phyloP scores from a whole-genome alignment of 2,888 invertebrate genomes.

The Meiosimyza decipiens region DNA sequence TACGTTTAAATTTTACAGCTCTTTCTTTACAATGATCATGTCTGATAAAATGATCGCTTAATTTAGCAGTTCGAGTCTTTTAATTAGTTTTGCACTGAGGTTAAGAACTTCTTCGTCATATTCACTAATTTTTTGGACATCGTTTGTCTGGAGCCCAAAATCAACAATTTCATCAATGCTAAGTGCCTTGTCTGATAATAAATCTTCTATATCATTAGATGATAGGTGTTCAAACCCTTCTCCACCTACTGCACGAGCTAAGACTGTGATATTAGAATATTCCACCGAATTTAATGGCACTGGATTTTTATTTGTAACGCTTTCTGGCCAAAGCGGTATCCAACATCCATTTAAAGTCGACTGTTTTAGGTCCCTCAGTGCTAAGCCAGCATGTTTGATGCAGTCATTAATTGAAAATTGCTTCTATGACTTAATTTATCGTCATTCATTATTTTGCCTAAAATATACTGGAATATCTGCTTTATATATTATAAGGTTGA shows the following conservation, averaged over 20 bases:
- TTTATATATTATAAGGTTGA: constrained; percentile 51
- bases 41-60: too few species aligned
- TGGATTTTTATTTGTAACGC: constrained; percentile 31
- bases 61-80: background rate
- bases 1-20: too few species aligned
- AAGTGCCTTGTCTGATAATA: background rate
- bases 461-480: constrained; percentile 40
- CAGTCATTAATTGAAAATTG: constrained; percentile 40
- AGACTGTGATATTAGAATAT: too few species aligned
- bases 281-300: too few species aligned
- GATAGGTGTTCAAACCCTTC: background rate
- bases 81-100: background rate
- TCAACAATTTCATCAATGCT: background rate
- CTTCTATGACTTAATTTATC: constrained; percentile 29
- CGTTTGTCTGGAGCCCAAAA: background rate
- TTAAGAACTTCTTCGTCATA: background rate
- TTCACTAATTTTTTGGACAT: background rate
- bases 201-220: background rate
- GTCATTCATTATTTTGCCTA: constrained; percentile 37
- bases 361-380: constrained; percentile 44
- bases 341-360: constrained; percentile 51
- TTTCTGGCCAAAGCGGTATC: constrained; percentile 50
- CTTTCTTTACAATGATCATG: too few species aligned
- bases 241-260: background rate
- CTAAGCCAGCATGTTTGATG: constrained; percentile 34